These are phyloP conservation scores for Hypena proboscidalis DNA, from an alignment of 2,888 invertebrate species.

Conservation along the genomic window DNA sequence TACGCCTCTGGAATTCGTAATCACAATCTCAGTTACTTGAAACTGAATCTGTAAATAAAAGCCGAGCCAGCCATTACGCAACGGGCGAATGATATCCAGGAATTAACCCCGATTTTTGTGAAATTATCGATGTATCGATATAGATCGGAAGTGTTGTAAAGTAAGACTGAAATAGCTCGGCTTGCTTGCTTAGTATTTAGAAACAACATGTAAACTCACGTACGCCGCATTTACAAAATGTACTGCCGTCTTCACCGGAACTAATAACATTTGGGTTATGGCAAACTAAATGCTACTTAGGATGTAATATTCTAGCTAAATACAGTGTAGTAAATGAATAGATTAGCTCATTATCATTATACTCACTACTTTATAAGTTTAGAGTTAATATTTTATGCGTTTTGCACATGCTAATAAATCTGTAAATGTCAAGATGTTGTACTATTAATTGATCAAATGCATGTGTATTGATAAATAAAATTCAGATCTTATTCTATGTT, in stretches of 20 bases:
- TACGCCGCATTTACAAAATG: slow-evolving; percentile 45
- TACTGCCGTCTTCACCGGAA: slow-evolving; percentile 40
- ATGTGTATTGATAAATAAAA: too few species aligned
- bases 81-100: slow-evolving; percentile 61
- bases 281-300: slow-evolving; percentile 40
- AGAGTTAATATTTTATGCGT: too few species aligned
- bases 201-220: slow-evolving; percentile 52
- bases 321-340: neutral
- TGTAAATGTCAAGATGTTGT: too few species aligned
- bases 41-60: slow-evolving; percentile 57
- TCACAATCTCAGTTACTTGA: slow-evolving; percentile 48
- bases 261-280: slow-evolving; percentile 34
- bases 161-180: slow-evolving; percentile 58
- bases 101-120: slow-evolving; percentile 77
- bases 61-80: slow-evolving; percentile 25
- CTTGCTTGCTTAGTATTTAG: slow-evolving; percentile 51
- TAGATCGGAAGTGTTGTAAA: slow-evolving; percentile 56
- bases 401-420: too few species aligned
- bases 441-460: too few species aligned
- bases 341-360: too few species aligned
- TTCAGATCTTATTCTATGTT: too few species aligned
- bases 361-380: too few species aligned
- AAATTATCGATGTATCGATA: slow-evolving; percentile 62
- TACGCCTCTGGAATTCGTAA: slow-evolving; percentile 46
- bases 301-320: slow-evolving; percentile 10